These are phyloP conservation scores for Linurgus olivaceus DNA, from an alignment of 2,797 vertebrate species.

Conservation along the genomic window DNA sequence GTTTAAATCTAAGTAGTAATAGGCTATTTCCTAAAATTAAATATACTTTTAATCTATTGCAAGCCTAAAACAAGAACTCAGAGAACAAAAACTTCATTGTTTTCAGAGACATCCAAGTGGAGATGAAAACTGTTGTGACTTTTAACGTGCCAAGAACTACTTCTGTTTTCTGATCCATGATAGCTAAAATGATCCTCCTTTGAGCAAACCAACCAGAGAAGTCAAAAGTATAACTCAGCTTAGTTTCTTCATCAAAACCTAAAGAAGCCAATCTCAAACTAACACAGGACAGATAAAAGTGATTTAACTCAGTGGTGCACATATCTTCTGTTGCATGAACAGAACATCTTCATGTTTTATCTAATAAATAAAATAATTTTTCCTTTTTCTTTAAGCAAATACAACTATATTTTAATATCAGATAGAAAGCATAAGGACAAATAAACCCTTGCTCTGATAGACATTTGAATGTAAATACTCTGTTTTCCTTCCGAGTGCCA, in stretches of 20 bases:
- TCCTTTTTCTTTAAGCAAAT: neutral
- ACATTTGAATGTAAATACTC: neutral
- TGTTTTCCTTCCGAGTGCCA: neutral
- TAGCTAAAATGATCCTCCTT: neutral
- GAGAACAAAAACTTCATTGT: rapidly evolving
- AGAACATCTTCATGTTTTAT: neutral
- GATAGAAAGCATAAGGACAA: neutral
- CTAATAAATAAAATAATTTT: neutral
- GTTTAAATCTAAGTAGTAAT: neutral
- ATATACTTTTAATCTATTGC: neutral
- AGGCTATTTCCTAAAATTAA: neutral
- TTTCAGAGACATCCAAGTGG: neutral
- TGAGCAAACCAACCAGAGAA: neutral
- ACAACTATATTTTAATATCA: neutral
- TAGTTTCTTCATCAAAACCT: neutral
- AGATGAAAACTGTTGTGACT: neutral
- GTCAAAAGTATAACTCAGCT: neutral
- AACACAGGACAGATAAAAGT: neutral
- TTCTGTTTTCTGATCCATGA: neutral
- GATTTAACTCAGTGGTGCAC: neutral
- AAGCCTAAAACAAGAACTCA: neutral
- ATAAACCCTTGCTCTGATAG: rapidly evolving
- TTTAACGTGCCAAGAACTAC: neutral
- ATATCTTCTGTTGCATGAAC: neutral
- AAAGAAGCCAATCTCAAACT: neutral